phyloP scores from a whole-genome alignment of 2,888 invertebrate species.

The Monochamus alternatus region DNA sequence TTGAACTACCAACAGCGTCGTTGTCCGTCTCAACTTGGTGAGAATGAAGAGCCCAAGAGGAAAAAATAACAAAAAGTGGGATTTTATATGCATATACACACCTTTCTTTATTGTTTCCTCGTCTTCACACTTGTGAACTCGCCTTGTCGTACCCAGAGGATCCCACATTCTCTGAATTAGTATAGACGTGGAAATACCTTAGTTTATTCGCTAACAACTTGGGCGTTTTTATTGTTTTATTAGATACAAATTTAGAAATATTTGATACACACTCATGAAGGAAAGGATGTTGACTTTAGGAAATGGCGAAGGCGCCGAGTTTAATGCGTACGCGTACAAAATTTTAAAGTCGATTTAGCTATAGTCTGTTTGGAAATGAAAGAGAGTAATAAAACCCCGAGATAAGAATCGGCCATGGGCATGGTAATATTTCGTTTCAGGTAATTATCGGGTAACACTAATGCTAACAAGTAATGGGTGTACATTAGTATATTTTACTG shows the following conservation, averaged over 20 bases:
- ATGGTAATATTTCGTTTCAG: no score
- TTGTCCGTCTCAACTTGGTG: slow-evolving; percentile 29
- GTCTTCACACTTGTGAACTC: slow-evolving; percentile 51
- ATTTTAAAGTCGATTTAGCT: no score
- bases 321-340: background rate
- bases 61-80: slow-evolving; percentile 46
- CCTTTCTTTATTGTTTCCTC: slow-evolving; percentile 51
- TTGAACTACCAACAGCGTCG: slow-evolving; percentile 35
- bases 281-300: no score
- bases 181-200: background rate
- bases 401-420: no score
- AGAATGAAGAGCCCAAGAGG: slow-evolving; percentile 41
- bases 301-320: background rate
- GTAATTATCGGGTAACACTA: no score
- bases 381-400: no score
- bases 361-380: no score
- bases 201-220: background rate
- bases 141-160: slow-evolving; percentile 46
- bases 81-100: slow-evolving; percentile 51
- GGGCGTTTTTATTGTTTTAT: no score
- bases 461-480: no score
- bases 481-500: no score
- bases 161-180: slow-evolving; percentile 41
- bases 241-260: background rate
- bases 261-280: background rate